Evolutionary conservation across 2,797 vertebrate species (phyloP), one percentile per base, ranked within the genome.

Genomic region (Paguma larvata): DNA sequence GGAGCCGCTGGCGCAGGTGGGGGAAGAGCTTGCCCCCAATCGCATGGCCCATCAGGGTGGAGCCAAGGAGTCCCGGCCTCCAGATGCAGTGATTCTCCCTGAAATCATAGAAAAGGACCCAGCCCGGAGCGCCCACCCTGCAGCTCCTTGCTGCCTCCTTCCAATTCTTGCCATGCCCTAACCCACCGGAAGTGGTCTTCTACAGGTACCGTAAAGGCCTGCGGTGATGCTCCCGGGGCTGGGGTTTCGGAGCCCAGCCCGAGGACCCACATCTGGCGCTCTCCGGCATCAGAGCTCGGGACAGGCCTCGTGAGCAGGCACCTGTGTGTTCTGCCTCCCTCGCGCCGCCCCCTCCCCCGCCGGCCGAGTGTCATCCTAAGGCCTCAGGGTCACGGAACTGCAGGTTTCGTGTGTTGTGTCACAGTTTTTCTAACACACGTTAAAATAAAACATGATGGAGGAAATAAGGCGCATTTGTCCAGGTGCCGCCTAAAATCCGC

Each of bases 171-270:
- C 34, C 65, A 13, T 0, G 5, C 11, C 68, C 48, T 2, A 11
- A 3, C 14, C 16, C 59, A 1, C 21, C 0, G 2, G 38, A 89
- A 77, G 84, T 11, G 62, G n/a, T 13, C 25, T 44, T 78, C 38
- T 0, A 1, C 0, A 4, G 65, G 16, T 0, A 7, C 7, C n/a
- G 13, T 0, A 51, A 62, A 70, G 38, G n/a, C 25, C 79, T 13
- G 7, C 6, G 1, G 41, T 3, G 85, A 30, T 1, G 2, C 70
- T 70, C 70, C 59, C 14, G n/a, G 1, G 56, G 62, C 2, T 34
- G 6, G 11, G 15, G 70, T 46, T 34, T 34, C n/a, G 18, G 53
- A 34, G 46, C 7, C 67, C n/a, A n/a, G 27, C 16, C 63, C 6
- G 34, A 68, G 1, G n/a, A 48, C 46, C 34, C 16, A 18, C 21